Base-by-base conservation (phyloP, 2,113 vertebrate genomes). In the Gymnogyps californianus region DNA sequence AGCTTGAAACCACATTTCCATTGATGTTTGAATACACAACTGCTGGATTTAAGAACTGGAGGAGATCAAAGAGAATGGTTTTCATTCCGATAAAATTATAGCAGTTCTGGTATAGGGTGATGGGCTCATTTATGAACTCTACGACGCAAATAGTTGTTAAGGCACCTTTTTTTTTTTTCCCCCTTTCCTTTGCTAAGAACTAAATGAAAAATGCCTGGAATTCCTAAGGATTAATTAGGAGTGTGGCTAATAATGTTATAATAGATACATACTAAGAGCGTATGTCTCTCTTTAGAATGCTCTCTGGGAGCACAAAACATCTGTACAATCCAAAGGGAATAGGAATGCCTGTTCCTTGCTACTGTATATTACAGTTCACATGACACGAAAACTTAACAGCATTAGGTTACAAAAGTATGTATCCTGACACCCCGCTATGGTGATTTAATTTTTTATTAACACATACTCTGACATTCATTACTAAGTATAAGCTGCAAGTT, bases 11-110 rank as follows among this genome's bases (percentile, higher is more conserved):
- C 95, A 97, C 97, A 97, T 98, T 98, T 98, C 98, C 97, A 99
- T 99, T 99, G 99, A 99, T 99, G 99, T 99, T 99, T 83, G 95
- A 99, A 99, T 98, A 99, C 98, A 99, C 99, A 99, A 99, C 98
- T 98, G 98, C 98, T 97, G 98, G 98, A 98, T 99, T 99, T 98
- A 99, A 98, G 98, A 99, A 99, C 98, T 98, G 98, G 98, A 98
- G 95, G 97, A 98, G 99, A 99, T 99, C 99, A 99, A 99, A 99
- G 98, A 98, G 97, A 98, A 97, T 69, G 96, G 96, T 97, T 98
- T 98, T 98, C 98, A 98, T 98, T 98, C 98, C 96, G 97, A 98
- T 98, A 98, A 99, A 99, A 99, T 99, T 98, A 99, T 93, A 98
- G 96, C 98, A 93, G 97, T 86, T 59, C 96, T 97, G 92, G 97